Evolutionary conservation across 2,888 invertebrate species (phyloP), one percentile per base, ranked within the genome.

Genomic region (Myopa tessellatipennis): DNA sequence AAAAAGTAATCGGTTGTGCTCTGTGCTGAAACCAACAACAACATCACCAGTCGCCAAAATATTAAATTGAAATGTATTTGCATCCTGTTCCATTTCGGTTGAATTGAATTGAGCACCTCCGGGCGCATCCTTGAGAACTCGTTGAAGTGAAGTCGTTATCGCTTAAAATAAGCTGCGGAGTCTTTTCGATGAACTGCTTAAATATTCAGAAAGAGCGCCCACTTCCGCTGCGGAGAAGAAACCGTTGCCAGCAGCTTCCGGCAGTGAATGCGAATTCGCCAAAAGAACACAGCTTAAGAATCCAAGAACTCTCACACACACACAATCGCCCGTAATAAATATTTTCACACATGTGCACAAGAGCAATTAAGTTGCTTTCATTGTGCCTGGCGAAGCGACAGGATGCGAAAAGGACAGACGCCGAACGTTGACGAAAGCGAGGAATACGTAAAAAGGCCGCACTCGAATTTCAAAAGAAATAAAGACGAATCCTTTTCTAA

Each of bases 151-250:
- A 26, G 70, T 50, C 26, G 45, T 50, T 70, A 70, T 26, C 26
- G 26, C 26, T 52, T 70, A 7, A 34, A 52, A 70, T 50, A 70
- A 73, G 68, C 74, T 74, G 61, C 55, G 68, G 69, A 74, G 70
- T 74, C 74, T 55, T 70, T 74, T 74, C 69, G 55, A 77, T 74
- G 18, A 70, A 74, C 63, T 69, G 68, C 34, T 55, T 67, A 65
- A 74, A 71, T 74, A 71, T 61, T 26, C 18, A 61, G 70, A 65
- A 71, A 65, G n/a, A 55, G 73, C 68, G 68, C 68, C 72, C 52
- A 77, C 77, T 73, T 77, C 77, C 77, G 72, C 18, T 40, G 16
- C 7, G 40, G 26, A 40, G 45, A n/a, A 34, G 34, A 26, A 36
- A 14, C 18, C 70, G 36, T 38, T 55, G 52, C 52, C 45, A 61